These are phyloP conservation scores for Loripinus fragilis DNA, from an alignment of 2,888 invertebrate genomes.

Conservation along the genomic window DNA sequence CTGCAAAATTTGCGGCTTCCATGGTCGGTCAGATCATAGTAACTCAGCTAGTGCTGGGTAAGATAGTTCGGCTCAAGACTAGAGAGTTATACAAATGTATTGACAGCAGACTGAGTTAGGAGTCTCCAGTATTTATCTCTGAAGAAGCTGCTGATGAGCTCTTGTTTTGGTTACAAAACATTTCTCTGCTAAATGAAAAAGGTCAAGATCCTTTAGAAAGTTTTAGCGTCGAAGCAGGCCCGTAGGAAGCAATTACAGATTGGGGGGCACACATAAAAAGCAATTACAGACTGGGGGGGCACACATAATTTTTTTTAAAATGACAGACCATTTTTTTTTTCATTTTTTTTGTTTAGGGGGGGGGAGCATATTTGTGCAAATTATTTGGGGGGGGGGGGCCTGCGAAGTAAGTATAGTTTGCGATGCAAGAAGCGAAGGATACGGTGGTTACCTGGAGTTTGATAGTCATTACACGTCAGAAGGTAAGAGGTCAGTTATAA, in stretches of 20 bases:
- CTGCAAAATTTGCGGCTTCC: conserved; percentile 13
- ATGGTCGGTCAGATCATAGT: conserved; percentile 25
- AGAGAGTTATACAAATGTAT: conserved; percentile 31
- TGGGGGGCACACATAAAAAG: too few species aligned
- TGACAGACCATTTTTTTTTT: too few species aligned
- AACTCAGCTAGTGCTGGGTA: conserved; percentile 15
- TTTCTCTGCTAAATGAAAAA: neutral
- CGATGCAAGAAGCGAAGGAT: neutral
- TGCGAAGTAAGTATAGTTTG: neutral
- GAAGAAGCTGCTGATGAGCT: neutral
- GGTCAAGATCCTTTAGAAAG: neutral
- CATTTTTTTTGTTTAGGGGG: too few species aligned
- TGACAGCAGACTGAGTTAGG: conserved; percentile 30
- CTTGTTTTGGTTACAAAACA: neutral
- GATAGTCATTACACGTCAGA: neutral
- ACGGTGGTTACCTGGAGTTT: neutral
- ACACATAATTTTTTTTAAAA: too few species aligned
- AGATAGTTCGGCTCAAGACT: conserved; percentile 14
- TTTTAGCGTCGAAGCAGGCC: neutral
- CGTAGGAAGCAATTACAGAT: too few species aligned
- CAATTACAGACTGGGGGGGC: too few species aligned
- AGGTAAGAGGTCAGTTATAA: too few species aligned
- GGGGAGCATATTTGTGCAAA: too few species aligned
- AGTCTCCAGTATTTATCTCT: conserved; percentile 3
- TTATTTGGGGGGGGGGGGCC: too few species aligned